Base-by-base conservation (phyloP, 2,113 vertebrate genomes). In the Hydropotes inermis region DNA sequence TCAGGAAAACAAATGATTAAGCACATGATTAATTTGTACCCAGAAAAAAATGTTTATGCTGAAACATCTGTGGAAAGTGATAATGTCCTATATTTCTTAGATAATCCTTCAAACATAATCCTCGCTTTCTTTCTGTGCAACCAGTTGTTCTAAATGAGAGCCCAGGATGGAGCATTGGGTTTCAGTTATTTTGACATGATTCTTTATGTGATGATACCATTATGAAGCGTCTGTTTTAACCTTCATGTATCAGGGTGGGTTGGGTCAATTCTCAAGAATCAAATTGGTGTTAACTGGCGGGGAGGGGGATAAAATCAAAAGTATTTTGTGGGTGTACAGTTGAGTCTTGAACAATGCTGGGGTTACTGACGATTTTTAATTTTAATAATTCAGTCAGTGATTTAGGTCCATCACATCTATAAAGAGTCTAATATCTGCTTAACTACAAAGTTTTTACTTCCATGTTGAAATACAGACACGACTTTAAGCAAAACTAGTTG, bases 1-100 rank as follows among this genome's bases (percentile, higher is more conserved):
- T 79, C 28, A 98, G 97, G 89, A 98, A 97, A 98, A 98, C n/a
- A 98, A 55, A 87, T 52, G 45, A 84, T 78, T 87, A n/a, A 70
- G 4, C 7, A 64, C 0, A 30, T 21, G 47, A 52, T 43, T 54
- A 25, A 94, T 88, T 83, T 94, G 33, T 84, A 95, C n/a, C 96
- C 25, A 96, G 54, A 91, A 85, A 91, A 52, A 86, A 92, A 47
- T 5, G 2, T 0, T 3, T 27, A 60, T 36, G 2, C 9, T 74
- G 45, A 84, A 45, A 58, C 52, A 54, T 60, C n/a, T 36, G 50
- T 33, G 52, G 17, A n/a, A 3, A 58, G 1, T 16, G 21, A 54
- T 64, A 64, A 64, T 30, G 27, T 36, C 52, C 9, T 36, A 36
- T 27, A 79, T 17, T 86, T 84, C 23, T 92, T 60, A 52, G 13